Evolutionary conservation across 1,140 invertebrate genomes (phyloP), one percentile per base, ranked within the genome.

Genomic region (Stegodyphus mimosarum): DNA sequence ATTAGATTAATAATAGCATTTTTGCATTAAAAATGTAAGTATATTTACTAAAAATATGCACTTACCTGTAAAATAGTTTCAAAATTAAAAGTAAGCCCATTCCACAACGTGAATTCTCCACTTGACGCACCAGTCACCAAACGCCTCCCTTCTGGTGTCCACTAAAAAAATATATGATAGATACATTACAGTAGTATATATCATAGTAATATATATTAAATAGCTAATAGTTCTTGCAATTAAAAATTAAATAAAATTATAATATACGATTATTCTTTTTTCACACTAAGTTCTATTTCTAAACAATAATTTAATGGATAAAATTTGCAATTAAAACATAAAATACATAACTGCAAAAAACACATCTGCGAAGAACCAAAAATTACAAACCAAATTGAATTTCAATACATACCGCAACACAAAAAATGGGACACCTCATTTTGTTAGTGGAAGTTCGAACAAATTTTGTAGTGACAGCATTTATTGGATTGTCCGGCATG

Each of bases 21-120:
- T 33, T 33, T 33, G 33, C 3, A 33, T 33, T 33, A 60, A 60
- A 55, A 60, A 60, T 2, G 5, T 10, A 60, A 15, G 1, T 60
- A 60, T 15, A 60, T 10, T 10, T 60, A 60, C 9, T n/a, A 67
- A 67, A 7, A 18, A 7, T 18, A 67, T 15, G n/a, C 7, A 67
- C 88, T 90, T 92, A 97, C 96, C 94, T 99, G 99, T 69, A 99
- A 92, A 91, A 99, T 99, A 67, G 99, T 99, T 93, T 99, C 99
- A 92, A 99, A 99, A 92, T 99, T 99, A 91, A 99, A 99, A 7
- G 98, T 99, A 7, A 99, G 93, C 33, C 99, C 99, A 93, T 99
- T 99, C 99, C 99, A 99, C 4, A 99, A 92, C 0, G 99, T 99
- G 90, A 99, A 99, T 91, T 99, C 99, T 33, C 99, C 99, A 87